Percentiles rank a stretch among this genome's conserved stretches.
Conservation (phyloP, 2,888 invertebrate genomes). For the Ennomos erosarius region DNA sequence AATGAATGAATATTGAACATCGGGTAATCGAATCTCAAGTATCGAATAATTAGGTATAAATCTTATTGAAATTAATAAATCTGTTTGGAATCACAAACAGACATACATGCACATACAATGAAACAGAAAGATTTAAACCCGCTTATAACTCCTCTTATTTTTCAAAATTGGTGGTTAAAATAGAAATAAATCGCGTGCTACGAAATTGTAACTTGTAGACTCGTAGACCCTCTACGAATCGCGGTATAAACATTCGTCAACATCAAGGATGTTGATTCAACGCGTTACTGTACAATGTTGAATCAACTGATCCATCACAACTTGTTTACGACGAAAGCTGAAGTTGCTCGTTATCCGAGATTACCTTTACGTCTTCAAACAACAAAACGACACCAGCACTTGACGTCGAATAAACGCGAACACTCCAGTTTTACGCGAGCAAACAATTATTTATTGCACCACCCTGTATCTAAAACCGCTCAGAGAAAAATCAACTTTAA, state of each 20-base stretch:
- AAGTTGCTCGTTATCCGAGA: slow-evolving; percentile 66
- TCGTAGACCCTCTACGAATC: slow-evolving; percentile 14
- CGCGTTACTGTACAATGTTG: slow-evolving; percentile 23
- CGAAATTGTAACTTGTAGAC: not conserved
- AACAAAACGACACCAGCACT: slow-evolving; percentile 61
- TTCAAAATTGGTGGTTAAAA: no score
- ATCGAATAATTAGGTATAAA: no score
- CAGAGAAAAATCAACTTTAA: slow-evolving; percentile 57
- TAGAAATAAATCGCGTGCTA: no score
- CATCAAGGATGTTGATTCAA: no score
- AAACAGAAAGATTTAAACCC: no score
- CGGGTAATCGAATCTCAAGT: no score
- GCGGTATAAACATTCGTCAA: not conserved
- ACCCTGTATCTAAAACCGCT: slow-evolving; percentile 54
- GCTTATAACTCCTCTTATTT: no score
- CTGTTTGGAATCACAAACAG: no score
- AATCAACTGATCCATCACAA: slow-evolving; percentile 37
- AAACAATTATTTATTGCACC: slow-evolving; percentile 84
- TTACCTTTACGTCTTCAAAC: slow-evolving; percentile 72
- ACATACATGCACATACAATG: no score
- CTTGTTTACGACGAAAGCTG: slow-evolving; percentile 56
- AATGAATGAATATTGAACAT: no score
- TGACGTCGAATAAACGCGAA: slow-evolving; percentile 66
- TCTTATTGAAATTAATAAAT: no score
- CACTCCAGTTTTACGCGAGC: slow-evolving; percentile 80